These are phyloP conservation scores for Drosophila neonasuta DNA, from an alignment of 2,888 invertebrate genomes.

Conservation along the genomic window DNA sequence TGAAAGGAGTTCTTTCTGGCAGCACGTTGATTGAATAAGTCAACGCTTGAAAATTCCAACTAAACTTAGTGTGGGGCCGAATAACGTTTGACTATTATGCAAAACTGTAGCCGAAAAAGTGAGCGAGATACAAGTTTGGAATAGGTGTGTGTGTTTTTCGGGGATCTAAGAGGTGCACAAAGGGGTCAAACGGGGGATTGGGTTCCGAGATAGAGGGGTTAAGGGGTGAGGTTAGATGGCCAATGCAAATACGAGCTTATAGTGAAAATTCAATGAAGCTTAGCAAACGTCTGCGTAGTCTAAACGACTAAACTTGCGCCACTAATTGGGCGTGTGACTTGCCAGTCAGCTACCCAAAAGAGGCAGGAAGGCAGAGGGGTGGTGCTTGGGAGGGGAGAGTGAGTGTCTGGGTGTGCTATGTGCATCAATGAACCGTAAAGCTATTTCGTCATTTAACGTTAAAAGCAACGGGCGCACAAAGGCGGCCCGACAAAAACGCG, in stretches of 20 bases:
- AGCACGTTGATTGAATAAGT: constrained; percentile 70
- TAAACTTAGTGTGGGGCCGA: constrained; percentile 66
- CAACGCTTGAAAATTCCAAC: constrained; percentile 69
- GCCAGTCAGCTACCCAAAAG: constrained; percentile 32
- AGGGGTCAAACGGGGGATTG: constrained; percentile 1
- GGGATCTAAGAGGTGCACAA: neutral
- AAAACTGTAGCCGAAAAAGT: constrained; percentile 74
- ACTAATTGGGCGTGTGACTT: constrained; percentile 77
- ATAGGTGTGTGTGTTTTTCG: constrained; percentile 8
- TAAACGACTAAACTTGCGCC: constrained; percentile 74
- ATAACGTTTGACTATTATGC: constrained; percentile 60
- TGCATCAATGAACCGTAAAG: constrained; percentile 78
- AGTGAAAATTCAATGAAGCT: constrained; percentile 75
- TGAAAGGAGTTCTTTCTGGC: constrained; percentile 41
- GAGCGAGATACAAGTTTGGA: constrained; percentile 28
- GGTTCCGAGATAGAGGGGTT: neutral
- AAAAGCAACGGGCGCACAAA: constrained; percentile 74
- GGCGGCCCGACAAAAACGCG: constrained; percentile 74
- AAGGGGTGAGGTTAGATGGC: constrained; percentile 35
- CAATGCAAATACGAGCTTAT: constrained; percentile 70
- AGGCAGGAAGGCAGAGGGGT: neutral
- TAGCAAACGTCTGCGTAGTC: constrained; percentile 62
- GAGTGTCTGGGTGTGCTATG: constrained; percentile 57
- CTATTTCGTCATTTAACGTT: constrained; percentile 79
- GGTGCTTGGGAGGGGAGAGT: neutral